Evolutionary conservation across 2,888 invertebrate genomes (phyloP).

Genomic region (Diadromus collaris): DNA sequence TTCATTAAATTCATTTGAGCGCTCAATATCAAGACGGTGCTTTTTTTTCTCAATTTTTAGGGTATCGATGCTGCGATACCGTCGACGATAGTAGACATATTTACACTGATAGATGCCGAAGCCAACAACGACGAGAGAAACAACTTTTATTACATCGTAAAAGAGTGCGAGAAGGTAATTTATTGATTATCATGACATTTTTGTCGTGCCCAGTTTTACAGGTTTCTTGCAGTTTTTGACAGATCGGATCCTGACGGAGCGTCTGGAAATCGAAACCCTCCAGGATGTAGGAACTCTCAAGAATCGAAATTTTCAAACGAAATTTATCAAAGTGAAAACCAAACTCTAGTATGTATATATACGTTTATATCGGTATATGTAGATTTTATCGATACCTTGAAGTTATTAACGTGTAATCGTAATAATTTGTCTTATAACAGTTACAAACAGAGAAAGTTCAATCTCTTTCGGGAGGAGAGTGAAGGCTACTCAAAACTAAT

Average conservation of each 20-base stretch:
- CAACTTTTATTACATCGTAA: constrained; percentile 89
- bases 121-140: constrained; percentile 88
- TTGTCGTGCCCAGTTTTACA: constrained; percentile 5
- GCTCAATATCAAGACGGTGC: not conserved
- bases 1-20: not conserved
- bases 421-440: constrained; percentile 82
- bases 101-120: constrained; percentile 93
- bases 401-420: not conserved
- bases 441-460: constrained; percentile 99
- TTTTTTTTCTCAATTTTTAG: constrained; percentile 80
- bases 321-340: constrained; percentile 98
- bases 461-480: constrained; percentile 98
- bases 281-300: constrained; percentile 95
- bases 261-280: constrained; percentile 95
- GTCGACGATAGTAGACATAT: constrained; percentile 91
- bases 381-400: constrained; percentile 4
- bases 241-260: constrained; percentile 93
- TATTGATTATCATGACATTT: not conserved
- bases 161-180: constrained; percentile 88
- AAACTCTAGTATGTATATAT: constrained; percentile 98
- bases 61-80: constrained; percentile 89
- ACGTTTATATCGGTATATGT: constrained; percentile 44
- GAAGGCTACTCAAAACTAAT: constrained; percentile 99
- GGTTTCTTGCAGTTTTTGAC: constrained; percentile 83
- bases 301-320: constrained; percentile 94